phyloP scores from a whole-genome alignment of 1,140 invertebrate species.

The Melanaphis sacchari region DNA sequence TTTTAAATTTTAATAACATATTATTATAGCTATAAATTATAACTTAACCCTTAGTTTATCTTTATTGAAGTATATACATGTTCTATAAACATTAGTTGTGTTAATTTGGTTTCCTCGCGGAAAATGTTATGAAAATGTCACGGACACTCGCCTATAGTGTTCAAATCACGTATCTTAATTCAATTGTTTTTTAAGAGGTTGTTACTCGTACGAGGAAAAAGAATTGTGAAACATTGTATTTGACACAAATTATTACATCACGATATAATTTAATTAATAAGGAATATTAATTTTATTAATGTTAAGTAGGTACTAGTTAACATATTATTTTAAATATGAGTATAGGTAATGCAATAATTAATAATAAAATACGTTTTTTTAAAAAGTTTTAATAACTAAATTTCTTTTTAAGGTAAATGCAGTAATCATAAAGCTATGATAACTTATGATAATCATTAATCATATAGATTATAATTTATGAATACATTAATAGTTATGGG shows the following conservation, averaged over 20 bases:
- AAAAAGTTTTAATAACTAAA: background rate
- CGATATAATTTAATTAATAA: background rate
- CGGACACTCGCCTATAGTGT: background rate
- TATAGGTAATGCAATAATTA: background rate
- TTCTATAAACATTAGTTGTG: background rate
- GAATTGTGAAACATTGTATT: background rate
- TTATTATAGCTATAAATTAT: background rate
- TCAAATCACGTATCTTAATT: background rate
- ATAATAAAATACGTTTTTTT: background rate
- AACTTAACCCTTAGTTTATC: background rate
- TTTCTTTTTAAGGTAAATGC: background rate
- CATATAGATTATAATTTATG: background rate
- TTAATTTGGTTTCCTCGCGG: background rate
- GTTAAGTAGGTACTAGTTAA: background rate
- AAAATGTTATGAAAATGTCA: conserved; percentile 29
- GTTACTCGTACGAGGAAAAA: background rate
- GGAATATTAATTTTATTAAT: background rate
- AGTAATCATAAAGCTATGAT: background rate
- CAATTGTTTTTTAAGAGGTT: background rate
- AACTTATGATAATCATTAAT: too few species aligned
- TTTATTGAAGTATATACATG: background rate
- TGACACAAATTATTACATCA: background rate
- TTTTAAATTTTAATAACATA: background rate
- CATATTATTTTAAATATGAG: background rate
- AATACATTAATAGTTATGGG: background rate